Conservation (phyloP, 2,113 vertebrate genomes). For the Ptyas mucosa region DNA sequence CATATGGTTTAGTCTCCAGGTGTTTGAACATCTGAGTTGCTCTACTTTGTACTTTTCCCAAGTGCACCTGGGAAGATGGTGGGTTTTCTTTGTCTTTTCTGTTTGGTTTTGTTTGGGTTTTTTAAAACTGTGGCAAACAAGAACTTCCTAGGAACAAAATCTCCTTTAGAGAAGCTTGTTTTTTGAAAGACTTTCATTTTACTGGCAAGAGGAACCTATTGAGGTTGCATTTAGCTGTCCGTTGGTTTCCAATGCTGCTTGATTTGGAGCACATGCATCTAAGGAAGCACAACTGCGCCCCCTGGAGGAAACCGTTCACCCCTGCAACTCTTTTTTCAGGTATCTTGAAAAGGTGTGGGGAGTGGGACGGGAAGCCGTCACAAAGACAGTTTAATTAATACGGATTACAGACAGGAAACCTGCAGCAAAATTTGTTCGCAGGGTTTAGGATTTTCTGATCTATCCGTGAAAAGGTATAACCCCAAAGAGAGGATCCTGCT, state of each 20-base stretch:
- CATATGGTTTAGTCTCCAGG: no score
- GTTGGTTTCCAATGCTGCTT: not conserved
- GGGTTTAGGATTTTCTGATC: not conserved
- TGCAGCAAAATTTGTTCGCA: not conserved
- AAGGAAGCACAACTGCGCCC: conserved; percentile 61
- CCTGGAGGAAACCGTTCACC: conserved; percentile 43
- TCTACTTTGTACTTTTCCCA: no score
- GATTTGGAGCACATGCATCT: not conserved
- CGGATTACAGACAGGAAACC: not conserved
- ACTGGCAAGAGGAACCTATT: not conserved
- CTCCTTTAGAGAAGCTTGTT: not conserved
- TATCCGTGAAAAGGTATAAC: not conserved
- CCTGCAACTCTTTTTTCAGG: not conserved
- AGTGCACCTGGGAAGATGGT: no score
- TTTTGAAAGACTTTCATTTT: not conserved
- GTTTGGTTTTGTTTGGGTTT: no score
- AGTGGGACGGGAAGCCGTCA: not conserved
- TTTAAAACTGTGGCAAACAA: not conserved
- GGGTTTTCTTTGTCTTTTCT: not conserved
- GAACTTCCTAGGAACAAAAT: conserved; percentile 18
- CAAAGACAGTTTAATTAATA: conserved; percentile 8
- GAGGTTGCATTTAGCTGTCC: conserved; percentile 23
- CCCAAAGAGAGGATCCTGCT: not conserved
- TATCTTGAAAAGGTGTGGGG: not conserved
- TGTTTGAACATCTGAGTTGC: no score